Conservation (phyloP, 2,113 vertebrate species). For the Neotoma lepida region DNA sequence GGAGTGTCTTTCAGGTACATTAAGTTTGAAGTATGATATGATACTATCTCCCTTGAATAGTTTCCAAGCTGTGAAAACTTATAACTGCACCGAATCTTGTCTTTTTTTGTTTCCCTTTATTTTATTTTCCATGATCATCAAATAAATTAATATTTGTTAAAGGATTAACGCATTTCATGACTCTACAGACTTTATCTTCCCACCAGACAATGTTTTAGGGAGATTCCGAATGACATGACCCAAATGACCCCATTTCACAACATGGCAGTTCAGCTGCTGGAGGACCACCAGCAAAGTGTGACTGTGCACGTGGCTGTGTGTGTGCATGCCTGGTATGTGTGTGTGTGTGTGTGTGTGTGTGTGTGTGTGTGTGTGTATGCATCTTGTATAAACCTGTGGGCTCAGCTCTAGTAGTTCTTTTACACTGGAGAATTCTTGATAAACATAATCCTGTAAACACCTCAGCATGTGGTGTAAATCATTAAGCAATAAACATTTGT, state of each 20-base stretch:
- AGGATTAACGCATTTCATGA: conserved; percentile 82
- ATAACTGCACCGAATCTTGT: conserved; percentile 64
- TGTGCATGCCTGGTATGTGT: background rate
- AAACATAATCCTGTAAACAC: conserved; percentile 84
- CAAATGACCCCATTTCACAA: conserved; percentile 83
- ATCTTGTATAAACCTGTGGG: conserved; percentile 76
- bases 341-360: background rate
- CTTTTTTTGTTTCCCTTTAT: conserved; percentile 82
- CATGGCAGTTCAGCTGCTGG: conserved; percentile 77
- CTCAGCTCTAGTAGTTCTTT: conserved; percentile 82
- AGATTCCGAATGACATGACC: conserved; percentile 84
- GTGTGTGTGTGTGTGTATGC: background rate
- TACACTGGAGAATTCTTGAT: conserved; percentile 82
- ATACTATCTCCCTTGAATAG: conserved; percentile 5
- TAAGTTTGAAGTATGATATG: conserved; percentile 39
- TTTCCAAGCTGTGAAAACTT: conserved; percentile 66
- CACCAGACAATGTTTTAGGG: conserved; percentile 81
- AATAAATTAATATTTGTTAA: conserved; percentile 83
- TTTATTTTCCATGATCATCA: conserved; percentile 82
- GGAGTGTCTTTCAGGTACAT: background rate
- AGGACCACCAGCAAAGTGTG: background rate
- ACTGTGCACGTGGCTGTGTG: background rate
- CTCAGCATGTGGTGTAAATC: conserved; percentile 86
- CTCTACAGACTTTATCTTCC: conserved; percentile 84
- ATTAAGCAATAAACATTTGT: conserved; percentile 85